Evolutionary conservation across 2,113 vertebrate species (phyloP).

Genomic region (Dolichotis patagonum): DNA sequence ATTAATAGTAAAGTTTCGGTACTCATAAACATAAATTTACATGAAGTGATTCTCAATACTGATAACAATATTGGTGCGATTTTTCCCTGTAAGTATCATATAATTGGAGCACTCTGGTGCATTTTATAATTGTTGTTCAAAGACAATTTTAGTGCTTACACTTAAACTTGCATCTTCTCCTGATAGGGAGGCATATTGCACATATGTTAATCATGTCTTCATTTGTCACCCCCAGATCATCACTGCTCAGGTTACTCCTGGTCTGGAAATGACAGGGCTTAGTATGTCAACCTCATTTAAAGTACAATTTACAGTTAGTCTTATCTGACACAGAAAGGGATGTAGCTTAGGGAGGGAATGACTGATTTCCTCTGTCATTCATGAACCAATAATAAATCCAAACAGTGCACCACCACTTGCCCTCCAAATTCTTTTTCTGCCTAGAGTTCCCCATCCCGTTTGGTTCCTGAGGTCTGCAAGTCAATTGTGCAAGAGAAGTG

Average conservation of each 20-base stretch:
- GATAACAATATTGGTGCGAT: slow-evolving; percentile 22
- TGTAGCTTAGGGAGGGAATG: neutral
- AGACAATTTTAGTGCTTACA: neutral
- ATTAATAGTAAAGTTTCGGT: slow-evolving; percentile 33
- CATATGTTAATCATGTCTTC: neutral
- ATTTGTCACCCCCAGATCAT: neutral
- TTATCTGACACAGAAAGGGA: neutral
- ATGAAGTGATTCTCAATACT: slow-evolving; percentile 51
- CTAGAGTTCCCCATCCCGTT: too few relatives aligned
- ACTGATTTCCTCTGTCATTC: too few relatives aligned
- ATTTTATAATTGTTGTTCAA: slow-evolving; percentile 27
- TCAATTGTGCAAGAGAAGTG: too few relatives aligned
- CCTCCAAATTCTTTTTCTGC: too few relatives aligned
- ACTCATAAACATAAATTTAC: slow-evolving; percentile 55
- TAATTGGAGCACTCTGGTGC: neutral
- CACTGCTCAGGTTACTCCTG: neutral
- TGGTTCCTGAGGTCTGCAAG: too few relatives aligned
- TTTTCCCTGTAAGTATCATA: neutral
- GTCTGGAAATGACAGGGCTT: neutral
- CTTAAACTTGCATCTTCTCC: neutral
- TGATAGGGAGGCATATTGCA: slow-evolving; percentile 15
- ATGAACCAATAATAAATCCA: too few relatives aligned
- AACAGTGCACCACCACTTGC: too few relatives aligned
- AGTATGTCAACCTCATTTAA: neutral
- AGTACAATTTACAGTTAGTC: neutral